Evolutionary conservation across 2,888 invertebrate genomes (phyloP).

Genomic region (Eupithecia vulgata): DNA sequence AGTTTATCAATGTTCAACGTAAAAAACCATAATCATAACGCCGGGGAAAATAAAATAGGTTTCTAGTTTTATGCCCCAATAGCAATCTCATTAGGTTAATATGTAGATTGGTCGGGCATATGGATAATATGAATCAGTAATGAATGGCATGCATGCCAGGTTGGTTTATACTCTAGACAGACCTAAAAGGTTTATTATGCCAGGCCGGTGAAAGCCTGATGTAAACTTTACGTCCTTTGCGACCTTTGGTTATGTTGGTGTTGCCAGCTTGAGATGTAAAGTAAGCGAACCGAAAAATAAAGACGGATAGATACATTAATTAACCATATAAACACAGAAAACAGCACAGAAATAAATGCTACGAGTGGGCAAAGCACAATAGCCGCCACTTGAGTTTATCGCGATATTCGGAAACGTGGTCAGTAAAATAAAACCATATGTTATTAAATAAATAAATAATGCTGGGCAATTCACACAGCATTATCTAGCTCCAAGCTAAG

Average conservation of each 20-base stretch:
- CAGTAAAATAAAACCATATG: too few species aligned
- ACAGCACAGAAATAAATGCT: too few species aligned
- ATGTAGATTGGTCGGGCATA: background rate
- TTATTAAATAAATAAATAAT: too few species aligned
- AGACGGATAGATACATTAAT: too few species aligned
- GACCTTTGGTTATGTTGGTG: constrained; percentile 5
- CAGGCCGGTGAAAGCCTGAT: background rate
- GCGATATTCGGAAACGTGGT: too few species aligned
- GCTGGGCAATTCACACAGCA: too few species aligned
- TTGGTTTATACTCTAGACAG: constrained; percentile 7
- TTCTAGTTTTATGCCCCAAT: background rate
- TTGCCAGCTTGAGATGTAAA: constrained; percentile 1
- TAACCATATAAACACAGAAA: too few species aligned
- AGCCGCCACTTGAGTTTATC: too few species aligned
- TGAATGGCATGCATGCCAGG: background rate
- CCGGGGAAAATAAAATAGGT: background rate
- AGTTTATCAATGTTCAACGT: background rate
- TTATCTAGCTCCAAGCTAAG: too few species aligned
- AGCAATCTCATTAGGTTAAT: constrained; percentile 2
- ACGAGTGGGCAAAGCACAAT: too few species aligned
- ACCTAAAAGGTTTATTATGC: background rate
- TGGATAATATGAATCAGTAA: background rate
- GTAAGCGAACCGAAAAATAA: background rate
- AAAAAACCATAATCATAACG: too few species aligned
- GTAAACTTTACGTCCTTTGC: constrained; percentile 11